A percentile compares a stretch with the other conserved stretches of the same genome.
Evolutionary conservation across 92 coral and sea anemone genomes (phyloP).

Genomic region (Desmophyllum pertusum): DNA sequence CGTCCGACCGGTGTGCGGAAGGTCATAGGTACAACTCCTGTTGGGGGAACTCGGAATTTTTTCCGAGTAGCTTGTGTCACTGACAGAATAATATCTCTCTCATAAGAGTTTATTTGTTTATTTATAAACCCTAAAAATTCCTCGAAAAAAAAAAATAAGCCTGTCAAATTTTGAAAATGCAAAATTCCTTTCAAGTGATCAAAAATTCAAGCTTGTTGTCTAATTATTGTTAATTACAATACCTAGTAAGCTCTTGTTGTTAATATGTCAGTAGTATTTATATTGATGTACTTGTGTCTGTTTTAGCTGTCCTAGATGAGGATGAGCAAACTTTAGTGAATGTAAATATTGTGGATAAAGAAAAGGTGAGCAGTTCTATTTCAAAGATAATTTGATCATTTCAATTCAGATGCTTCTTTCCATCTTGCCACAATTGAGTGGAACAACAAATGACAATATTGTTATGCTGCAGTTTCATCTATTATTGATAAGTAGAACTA

Average conservation of each 20-base stretch:
- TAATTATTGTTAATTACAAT: neutral
- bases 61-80: too few species aligned
- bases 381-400: neutral
- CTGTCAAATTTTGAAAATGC: too few species aligned
- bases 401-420: neutral
- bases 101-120: too few species aligned
- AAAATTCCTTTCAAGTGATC: too few species aligned
- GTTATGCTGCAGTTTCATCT: neutral
- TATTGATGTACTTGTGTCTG: neutral
- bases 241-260: neutral
- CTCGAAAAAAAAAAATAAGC: too few species aligned
- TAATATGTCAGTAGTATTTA: neutral
- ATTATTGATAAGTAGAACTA: too few species aligned
- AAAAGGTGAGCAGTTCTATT: slow-evolving; percentile 74
- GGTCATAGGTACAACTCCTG: too few species aligned
- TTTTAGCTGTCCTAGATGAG: slow-evolving; percentile 83
- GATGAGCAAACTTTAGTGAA: slow-evolving; percentile 86
- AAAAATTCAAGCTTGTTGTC: too few species aligned
- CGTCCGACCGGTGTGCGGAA: too few species aligned
- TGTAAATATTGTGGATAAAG: slow-evolving; percentile 85
- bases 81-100: too few species aligned
- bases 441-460: neutral
- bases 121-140: too few species aligned
- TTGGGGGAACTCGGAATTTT: too few species aligned
- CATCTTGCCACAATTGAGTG: neutral